phyloP scores from a whole-genome alignment of 1,140 invertebrate genomes.

The Laodelphax striatellus region DNA sequence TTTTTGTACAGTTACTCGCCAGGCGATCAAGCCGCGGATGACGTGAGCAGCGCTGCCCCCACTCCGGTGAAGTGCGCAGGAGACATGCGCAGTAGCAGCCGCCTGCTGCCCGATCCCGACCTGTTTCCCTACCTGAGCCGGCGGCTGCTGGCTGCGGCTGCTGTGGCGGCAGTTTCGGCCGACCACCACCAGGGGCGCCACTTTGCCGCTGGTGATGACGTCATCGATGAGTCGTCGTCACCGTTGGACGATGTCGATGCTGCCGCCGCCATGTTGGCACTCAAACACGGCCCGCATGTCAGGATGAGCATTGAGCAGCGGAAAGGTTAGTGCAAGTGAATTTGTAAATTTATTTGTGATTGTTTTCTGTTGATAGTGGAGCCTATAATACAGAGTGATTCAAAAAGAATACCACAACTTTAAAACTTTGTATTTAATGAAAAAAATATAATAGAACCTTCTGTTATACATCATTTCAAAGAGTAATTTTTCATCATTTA shows the following conservation, averaged over 20 bases:
- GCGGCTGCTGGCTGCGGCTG: slow-evolving; percentile 46
- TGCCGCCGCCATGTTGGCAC: slow-evolving; percentile 66
- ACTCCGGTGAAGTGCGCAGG: not conserved
- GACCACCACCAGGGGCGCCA: slow-evolving; percentile 61
- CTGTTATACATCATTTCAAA: too few species aligned
- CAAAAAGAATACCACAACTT: too few species aligned
- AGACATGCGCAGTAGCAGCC: slow-evolving; percentile 13
- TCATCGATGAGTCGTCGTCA: slow-evolving; percentile 22
- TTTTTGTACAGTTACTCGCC: not conserved
- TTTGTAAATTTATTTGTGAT: too few species aligned
- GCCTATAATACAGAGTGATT: too few species aligned
- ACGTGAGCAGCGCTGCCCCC: not conserved
- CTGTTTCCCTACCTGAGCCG: slow-evolving; percentile 67
- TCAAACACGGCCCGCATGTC: slow-evolving; percentile 56
- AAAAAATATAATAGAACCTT: too few species aligned
- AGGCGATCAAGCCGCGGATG: not conserved
- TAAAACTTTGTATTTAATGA: too few species aligned
- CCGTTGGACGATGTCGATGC: slow-evolving; percentile 54
- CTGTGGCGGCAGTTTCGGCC: slow-evolving; percentile 1
- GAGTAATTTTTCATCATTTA: too few species aligned
- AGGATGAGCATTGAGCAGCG: slow-evolving; percentile 30
- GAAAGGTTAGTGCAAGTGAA: slow-evolving; percentile 37
- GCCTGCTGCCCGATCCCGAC: slow-evolving; percentile 48
- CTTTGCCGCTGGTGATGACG: slow-evolving; percentile 60
- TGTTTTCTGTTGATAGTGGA: too few species aligned